Base-by-base conservation (phyloP, 2,797 vertebrate species). In the Lithobates sylvaticus region DNA sequence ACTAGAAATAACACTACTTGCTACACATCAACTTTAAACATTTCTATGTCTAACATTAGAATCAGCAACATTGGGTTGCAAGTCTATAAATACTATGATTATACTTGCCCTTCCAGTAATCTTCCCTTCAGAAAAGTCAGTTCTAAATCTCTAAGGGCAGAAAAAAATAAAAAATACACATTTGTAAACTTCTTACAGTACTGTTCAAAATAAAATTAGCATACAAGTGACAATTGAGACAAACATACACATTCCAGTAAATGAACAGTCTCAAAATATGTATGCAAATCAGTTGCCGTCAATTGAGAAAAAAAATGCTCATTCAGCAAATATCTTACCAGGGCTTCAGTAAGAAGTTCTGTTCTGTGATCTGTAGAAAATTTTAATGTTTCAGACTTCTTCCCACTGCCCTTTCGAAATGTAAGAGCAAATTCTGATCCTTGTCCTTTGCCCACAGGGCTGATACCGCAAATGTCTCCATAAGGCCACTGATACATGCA, bases 301-400 rank as follows among this genome's bases (percentile, higher is more conserved):
- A 29, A 29, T 23, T 16, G 27, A 69, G 36, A 2, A 36, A n/a
- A 1, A 36, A 39, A 10, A 29, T 78, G 50, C 47, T 29, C 6
- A 80, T 26, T 34, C 21, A 39, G 21, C 1, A 71, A 61, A 10
- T 18, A 80, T 78, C 96, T 96, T 93, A 99, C 98, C 97, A 99
- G 92, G 10, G 98, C 98, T 92, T 99, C 98, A 67, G 98, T 99
- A 81, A 99, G 97, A 85, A 99, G 97, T 93, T 99, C 98, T 84
- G 98, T 99, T 90, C 98, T 97, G 93, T 99, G 98, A 89, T 99
- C 98, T 50, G 98, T 99, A 67, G 98, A 99, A 93, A 99, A 99
- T 91, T 99, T 99, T 70, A 99, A 96, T 0, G 98, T 99, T 93
- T 99, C 98, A 0, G 98, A 99, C 92, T 99, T 99, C 89, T 96